Evolutionary conservation across 2,888 invertebrate genomes (phyloP), one percentile per base, ranked within the genome.

Genomic region (Aspidiotus rigidus): DNA sequence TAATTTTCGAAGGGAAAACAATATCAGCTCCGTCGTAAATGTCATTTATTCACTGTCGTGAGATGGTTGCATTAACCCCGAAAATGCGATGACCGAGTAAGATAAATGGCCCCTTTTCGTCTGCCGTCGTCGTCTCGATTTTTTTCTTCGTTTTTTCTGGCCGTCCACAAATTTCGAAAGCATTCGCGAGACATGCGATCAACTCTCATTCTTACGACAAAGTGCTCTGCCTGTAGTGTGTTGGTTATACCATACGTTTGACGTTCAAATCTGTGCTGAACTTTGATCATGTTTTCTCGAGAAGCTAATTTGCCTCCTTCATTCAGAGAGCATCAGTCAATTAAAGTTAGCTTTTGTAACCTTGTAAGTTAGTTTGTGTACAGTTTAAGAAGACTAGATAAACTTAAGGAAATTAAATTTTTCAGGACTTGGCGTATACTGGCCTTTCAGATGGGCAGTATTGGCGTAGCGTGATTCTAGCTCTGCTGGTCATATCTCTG

Each of bases 381-480:
- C 49, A 49, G 5, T 28, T 28, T 28, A 3, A 3, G 28, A 49
- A 49, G 49, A n/a, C 49, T 49, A 10, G 49, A 44, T 44, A 49
- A 49, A 1, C 49, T 13, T 49, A 6, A 49, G 49, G 6, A 49
- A n/a, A n/a, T 49, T 49, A 3, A 49, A 49, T 49, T 49, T 79
- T 81, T 63, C 81, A 88, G 88, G 89, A 90, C 79, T 84, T 90
- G 79, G 82, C 84, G 75, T 87, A 90, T 79, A 83, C 85, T 73
- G 75, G 82, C 41, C 57, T 69, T 7, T 62, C 69, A 72, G 90
- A 90, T 79, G 90, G 90, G 73, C 89, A 90, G 83, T 91, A 91
- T 79, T 91, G 91, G 91, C 85, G 87, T 79, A 90, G 90, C 79
- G 90, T 91, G 77, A 83, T 91, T 78, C 88, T 91, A 79, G 90